These are phyloP conservation scores for Thunnus maccoyii DNA, from an alignment of 2,113 vertebrate species.

Conservation along the genomic window DNA sequence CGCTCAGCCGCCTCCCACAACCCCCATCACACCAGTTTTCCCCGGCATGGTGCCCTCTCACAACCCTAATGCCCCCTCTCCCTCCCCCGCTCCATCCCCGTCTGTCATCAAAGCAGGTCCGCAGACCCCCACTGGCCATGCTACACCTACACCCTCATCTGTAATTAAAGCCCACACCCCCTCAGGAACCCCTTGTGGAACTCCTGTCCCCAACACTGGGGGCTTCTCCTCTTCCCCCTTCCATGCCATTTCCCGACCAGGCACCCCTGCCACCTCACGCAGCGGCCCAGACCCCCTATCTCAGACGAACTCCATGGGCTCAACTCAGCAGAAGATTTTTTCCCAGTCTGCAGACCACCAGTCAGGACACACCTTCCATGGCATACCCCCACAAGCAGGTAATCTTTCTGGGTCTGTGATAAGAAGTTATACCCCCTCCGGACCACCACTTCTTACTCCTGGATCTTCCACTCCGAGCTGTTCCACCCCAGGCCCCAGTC, in stretches of 20 bases:
- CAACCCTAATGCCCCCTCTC: conserved; percentile 71
- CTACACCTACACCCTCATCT: conserved; percentile 81
- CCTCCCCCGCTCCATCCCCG: conserved; percentile 81
- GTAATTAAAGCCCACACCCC: conserved; percentile 87
- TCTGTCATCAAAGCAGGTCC: conserved; percentile 86
- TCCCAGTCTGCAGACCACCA: conserved; percentile 85
- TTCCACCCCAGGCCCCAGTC: conserved; percentile 79
- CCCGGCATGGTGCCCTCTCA: conserved; percentile 89
- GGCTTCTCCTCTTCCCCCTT: conserved; percentile 86
- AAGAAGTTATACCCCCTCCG: conserved; percentile 90
- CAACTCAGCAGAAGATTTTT: conserved; percentile 88
- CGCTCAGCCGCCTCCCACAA: conserved; percentile 85
- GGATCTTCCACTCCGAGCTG: conserved; percentile 83
- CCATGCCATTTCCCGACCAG: conserved; percentile 84
- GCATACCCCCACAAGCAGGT: conserved; percentile 85
- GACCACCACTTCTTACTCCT: conserved; percentile 79
- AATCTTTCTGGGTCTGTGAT: conserved; percentile 87
- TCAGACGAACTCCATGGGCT: conserved; percentile 82
- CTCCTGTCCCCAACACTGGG: conserved; percentile 79
- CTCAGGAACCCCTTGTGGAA: conserved; percentile 84
- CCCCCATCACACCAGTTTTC: conserved; percentile 89
- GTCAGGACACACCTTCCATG: conserved; percentile 73
- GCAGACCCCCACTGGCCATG: conserved; percentile 76
- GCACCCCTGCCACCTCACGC: conserved; percentile 80
- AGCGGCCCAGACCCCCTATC: conserved; percentile 77